Evolutionary conservation across 2,797 vertebrate species (phyloP).

Genomic region (Lithobates sylvaticus): DNA sequence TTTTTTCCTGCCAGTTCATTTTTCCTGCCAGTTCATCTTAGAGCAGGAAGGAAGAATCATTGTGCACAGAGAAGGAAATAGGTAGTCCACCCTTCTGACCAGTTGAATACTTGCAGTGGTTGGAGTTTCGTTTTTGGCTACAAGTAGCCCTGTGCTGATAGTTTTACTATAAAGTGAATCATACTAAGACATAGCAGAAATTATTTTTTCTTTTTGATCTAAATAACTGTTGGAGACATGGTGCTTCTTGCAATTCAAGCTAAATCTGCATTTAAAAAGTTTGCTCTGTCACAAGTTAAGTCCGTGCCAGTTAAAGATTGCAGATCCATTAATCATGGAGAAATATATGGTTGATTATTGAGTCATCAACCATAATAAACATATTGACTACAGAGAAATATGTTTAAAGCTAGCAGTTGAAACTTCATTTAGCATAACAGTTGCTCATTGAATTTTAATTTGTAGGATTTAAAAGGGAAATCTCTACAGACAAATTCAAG

Average conservation of each 20-base stretch:
- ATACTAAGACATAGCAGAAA: too few species aligned
- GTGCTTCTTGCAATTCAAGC: background rate
- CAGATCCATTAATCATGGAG: constrained; percentile 35
- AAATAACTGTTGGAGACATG: background rate
- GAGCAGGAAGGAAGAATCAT: too few species aligned
- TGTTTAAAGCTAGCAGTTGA: constrained; percentile 27
- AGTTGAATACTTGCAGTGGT: too few species aligned
- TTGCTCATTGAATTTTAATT: constrained; percentile 49
- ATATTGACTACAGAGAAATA: constrained; percentile 30
- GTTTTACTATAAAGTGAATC: too few species aligned
- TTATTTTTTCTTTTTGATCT: background rate
- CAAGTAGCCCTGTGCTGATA: too few species aligned
- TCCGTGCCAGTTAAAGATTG: background rate
- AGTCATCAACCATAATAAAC: constrained; percentile 9
- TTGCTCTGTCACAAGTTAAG: background rate
- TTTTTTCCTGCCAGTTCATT: too few species aligned
- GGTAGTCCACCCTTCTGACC: too few species aligned
- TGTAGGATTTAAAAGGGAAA: constrained; percentile 34
- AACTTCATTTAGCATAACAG: constrained; percentile 32
- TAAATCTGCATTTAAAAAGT: background rate
- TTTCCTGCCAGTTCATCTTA: too few species aligned
- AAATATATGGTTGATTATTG: constrained; percentile 17
- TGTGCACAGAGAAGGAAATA: too few species aligned
- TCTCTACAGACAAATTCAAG: constrained; percentile 1
- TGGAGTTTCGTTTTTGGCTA: too few species aligned